Base-by-base conservation (phyloP, 2,888 invertebrate species). In the Liodrosophila aerea region DNA sequence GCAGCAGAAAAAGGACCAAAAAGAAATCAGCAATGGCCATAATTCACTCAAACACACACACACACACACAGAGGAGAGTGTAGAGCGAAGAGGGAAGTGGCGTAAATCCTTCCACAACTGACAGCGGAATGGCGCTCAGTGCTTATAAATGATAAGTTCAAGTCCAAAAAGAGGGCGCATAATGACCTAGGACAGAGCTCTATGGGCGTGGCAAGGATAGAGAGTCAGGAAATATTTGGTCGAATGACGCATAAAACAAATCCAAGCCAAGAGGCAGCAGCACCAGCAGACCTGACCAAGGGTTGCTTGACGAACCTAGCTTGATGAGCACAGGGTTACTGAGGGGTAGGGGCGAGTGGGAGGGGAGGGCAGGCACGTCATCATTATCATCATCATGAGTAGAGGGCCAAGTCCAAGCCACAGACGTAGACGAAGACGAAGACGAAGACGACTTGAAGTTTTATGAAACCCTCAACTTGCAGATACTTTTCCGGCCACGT, bases 131-230 rank as follows among this genome's bases (percentile, higher is more conserved):
- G 83, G 76, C 61, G 68, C 69, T 62, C 83, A 83, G 76, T 83
- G 83, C 80, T 80, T 80, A 76, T 80, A 80, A 78, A 80, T 80
- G 83, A 80, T 80, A 83, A 80, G 83, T 65, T 74, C 80, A 64
- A 76, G 73, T 62, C 62, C 57, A 46, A 46, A 60, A 8, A 61
- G 56, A 74, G 64, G 64, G 63, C 76, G 53, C 64, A 78, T 82
- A 82, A 78, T 78, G 78, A 78, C 82, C 78, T 78, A 82, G 78
- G 59, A 70, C 56, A 75, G 73, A 15, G 36, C 50, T 1, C 8
- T 2, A 5, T 45, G 53, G 57, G 50, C 41, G 52, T 50, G 31
- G 31, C 50, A 13, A 0, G 16, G 8, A 11, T 18, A 3, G 7
- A 50, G 8, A 4, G 22, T 45, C 75, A 77, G 77, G 77, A 77